phyloP scores from a whole-genome alignment of 1,140 invertebrate genomes.

The Nephila pilipes region DNA sequence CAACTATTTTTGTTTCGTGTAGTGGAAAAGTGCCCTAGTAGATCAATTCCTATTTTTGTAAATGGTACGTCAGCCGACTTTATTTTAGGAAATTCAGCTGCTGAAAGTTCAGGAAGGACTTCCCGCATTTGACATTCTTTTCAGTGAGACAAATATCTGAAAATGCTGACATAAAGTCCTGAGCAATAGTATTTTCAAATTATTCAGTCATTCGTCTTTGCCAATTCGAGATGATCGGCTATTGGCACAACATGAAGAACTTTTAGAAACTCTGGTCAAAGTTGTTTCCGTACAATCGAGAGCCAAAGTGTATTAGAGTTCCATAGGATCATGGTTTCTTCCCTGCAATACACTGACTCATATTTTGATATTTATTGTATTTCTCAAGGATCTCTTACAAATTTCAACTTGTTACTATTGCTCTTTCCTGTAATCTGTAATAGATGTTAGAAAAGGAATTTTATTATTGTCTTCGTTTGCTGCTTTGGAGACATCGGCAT shows the following conservation, averaged over 20 bases:
- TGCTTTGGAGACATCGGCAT: not conserved
- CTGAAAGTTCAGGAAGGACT: not conserved
- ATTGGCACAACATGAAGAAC: slow-evolving; percentile 49
- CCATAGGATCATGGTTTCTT: slow-evolving; percentile 33
- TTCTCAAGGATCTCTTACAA: not conserved
- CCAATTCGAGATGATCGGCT: slow-evolving; percentile 47
- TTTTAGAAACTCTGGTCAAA: slow-evolving; percentile 23
- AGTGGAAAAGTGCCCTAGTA: no score
- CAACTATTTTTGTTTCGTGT: no score
- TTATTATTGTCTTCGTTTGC: not conserved
- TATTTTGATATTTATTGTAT: not conserved
- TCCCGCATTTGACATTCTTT: slow-evolving; percentile 5
- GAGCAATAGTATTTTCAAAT: slow-evolving; percentile 8
- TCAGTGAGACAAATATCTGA: slow-evolving; percentile 31
- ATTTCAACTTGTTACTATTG: not conserved
- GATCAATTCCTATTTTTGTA: not conserved
- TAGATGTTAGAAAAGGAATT: not conserved
- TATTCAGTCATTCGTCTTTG: slow-evolving; percentile 35
- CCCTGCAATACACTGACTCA: not conserved
- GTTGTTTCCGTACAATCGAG: slow-evolving; percentile 39
- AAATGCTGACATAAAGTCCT: not conserved
- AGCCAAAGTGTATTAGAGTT: slow-evolving; percentile 19
- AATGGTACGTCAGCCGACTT: not conserved
- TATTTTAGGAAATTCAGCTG: not conserved
- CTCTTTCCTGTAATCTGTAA: not conserved